Percentiles rank a stretch among this genome's conserved stretches.
phyloP scores from a whole-genome alignment of 2,797 vertebrate genomes.

The Amblyraja radiata region DNA sequence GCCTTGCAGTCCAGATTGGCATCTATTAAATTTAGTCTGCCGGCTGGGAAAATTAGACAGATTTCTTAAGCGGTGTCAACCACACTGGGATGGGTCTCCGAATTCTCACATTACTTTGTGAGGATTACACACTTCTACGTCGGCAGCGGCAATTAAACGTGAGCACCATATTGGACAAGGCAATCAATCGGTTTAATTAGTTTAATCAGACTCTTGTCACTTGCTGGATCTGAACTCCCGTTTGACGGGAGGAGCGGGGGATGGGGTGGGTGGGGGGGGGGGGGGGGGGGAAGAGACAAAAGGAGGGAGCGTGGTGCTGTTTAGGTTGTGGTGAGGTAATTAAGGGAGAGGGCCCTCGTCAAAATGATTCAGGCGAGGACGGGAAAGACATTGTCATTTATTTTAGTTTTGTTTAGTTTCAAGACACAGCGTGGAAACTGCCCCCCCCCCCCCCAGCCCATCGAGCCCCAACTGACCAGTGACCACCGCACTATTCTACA shows the following conservation, averaged over 20 bases:
- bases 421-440: no score
- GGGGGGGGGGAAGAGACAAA: not conserved
- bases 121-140: slow-evolving; percentile 22
- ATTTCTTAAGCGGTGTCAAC: slow-evolving; percentile 27
- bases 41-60: not conserved
- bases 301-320: not conserved
- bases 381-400: not conserved
- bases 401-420: no score
- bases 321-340: slow-evolving; percentile 24
- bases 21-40: slow-evolving; percentile 30
- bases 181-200: slow-evolving; percentile 5
- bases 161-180: not conserved
- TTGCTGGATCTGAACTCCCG: not conserved
- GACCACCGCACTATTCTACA: no score
- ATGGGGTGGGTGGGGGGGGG: no score
- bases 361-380: not conserved
- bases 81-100: not conserved
- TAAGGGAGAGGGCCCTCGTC: not conserved
- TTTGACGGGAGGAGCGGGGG: not conserved
- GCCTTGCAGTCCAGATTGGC: not conserved
- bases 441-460: no score
- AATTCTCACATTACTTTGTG: slow-evolving; percentile 16
- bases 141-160: not conserved
- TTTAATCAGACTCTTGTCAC: slow-evolving; percentile 1
- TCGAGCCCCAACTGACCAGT: no score